phyloP scores from a whole-genome alignment of 2,888 invertebrate species.

The Deilephila elpenor region DNA sequence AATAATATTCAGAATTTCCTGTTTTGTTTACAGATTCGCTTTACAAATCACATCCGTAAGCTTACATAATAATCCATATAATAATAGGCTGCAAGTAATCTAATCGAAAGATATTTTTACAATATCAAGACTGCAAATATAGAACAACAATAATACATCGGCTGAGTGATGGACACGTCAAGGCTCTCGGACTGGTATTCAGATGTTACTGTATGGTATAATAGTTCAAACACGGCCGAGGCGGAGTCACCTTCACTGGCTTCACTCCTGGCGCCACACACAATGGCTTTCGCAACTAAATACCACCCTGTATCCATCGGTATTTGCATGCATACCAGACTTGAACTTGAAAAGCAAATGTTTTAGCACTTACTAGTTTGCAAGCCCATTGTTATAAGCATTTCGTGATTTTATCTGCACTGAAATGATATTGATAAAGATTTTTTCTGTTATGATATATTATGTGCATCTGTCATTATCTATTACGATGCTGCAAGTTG shows the following conservation, averaged over 20 bases:
- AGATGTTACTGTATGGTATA: slow-evolving; percentile 32
- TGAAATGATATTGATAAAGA: neutral
- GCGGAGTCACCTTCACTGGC: slow-evolving; percentile 49
- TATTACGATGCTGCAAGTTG: too few relatives aligned
- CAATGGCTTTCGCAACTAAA: slow-evolving; percentile 62
- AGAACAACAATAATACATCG: slow-evolving; percentile 56
- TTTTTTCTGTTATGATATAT: neutral
- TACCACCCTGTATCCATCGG: slow-evolving; percentile 42
- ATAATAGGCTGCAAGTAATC: neutral
- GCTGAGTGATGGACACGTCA: slow-evolving; percentile 66
- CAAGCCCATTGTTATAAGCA: slow-evolving; percentile 24
- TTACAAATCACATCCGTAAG: neutral
- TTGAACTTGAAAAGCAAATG: slow-evolving; percentile 47
- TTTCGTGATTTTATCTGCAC: neutral
- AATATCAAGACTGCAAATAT: slow-evolving; percentile 45
- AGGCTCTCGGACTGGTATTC: slow-evolving; percentile 51
- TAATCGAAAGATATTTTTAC: neutral
- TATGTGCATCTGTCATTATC: too few relatives aligned
- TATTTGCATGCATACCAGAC: slow-evolving; percentile 5
- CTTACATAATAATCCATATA: neutral
- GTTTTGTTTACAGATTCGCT: too few relatives aligned
- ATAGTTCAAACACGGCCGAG: slow-evolving; percentile 40
- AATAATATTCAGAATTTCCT: too few relatives aligned
- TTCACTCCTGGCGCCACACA: slow-evolving; percentile 44
- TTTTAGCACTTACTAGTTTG: slow-evolving; percentile 43